Conservation (phyloP, 2,888 invertebrate genomes). For the Lobophora halterata region DNA sequence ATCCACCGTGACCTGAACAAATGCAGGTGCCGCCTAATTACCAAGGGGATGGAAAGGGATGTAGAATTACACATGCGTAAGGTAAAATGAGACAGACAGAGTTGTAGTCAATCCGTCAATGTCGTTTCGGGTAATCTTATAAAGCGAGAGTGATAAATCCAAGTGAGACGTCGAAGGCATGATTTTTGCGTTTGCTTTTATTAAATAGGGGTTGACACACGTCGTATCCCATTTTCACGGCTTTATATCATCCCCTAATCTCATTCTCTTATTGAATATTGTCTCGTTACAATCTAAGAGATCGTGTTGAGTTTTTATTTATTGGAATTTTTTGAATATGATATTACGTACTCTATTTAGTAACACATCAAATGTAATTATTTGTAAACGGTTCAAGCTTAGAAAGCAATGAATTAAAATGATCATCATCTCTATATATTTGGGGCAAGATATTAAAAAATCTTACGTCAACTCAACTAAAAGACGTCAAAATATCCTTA, state of each 20-base stretch:
- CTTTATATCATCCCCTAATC: slow-evolving; percentile 23
- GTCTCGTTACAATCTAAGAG: slow-evolving; percentile 9
- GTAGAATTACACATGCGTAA: slow-evolving; percentile 25
- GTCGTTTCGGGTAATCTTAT: slow-evolving; percentile 75
- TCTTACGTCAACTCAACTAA: no score
- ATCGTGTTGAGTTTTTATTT: slow-evolving; percentile 5
- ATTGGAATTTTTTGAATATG: no score
- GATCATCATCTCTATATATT: no score
- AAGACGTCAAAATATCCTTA: no score
- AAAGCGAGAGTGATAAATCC: slow-evolving; percentile 71
- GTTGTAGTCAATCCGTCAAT: slow-evolving; percentile 73
- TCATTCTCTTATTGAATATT: slow-evolving; percentile 21
- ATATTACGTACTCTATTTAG: no score
- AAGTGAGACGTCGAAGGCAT: slow-evolving; percentile 49
- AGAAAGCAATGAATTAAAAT: no score
- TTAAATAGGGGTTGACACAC: slow-evolving; percentile 53
- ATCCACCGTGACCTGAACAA: slow-evolving; percentile 67
- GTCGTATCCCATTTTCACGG: slow-evolving; percentile 38
- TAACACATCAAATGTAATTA: no score
- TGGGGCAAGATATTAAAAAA: no score
- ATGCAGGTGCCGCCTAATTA: slow-evolving; percentile 76
- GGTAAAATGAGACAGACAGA: slow-evolving; percentile 45
- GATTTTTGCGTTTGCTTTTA: slow-evolving; percentile 64
- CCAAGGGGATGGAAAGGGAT: slow-evolving; percentile 45
- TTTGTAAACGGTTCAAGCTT: no score